Evolutionary conservation across 1,140 invertebrate species (phyloP).

Genomic region (Probaryconus sp.): DNA sequence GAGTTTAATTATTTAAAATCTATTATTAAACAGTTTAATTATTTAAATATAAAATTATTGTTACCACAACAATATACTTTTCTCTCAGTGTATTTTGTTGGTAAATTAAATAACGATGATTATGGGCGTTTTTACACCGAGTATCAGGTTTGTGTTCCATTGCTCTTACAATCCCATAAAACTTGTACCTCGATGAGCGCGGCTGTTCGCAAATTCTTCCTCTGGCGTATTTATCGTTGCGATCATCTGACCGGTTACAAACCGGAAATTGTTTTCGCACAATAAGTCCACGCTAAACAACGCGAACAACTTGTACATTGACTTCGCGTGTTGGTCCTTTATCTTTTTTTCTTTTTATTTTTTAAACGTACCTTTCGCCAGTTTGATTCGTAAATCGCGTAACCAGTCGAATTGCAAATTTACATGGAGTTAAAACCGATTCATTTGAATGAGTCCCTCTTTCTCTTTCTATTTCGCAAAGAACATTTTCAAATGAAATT

Average conservation of each 20-base stretch:
- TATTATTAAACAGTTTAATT: no score
- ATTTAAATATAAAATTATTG: background rate
- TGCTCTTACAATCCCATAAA: conserved; percentile 45
- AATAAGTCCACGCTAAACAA: conserved; percentile 20
- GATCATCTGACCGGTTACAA: conserved; percentile 54
- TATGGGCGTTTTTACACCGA: conserved; percentile 15
- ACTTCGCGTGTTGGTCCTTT: conserved; percentile 1
- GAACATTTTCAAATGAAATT: no score
- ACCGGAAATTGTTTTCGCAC: conserved; percentile 53
- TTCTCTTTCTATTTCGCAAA: no score
- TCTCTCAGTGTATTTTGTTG: background rate
- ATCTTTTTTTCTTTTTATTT: no score
- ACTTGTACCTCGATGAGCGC: conserved; percentile 48
- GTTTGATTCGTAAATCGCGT: conserved; percentile 1
- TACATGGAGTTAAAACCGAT: no score
- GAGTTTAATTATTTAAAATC: no score
- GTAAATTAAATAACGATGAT: conserved; percentile 10
- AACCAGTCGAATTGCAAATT: conserved; percentile 1
- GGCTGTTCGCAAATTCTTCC: conserved; percentile 30
- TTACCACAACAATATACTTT: no score
- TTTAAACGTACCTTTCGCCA: no score
- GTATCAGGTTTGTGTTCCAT: conserved; percentile 23
- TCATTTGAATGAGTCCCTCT: no score
- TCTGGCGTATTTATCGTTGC: conserved; percentile 49
- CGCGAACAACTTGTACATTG: conserved; percentile 13